These are phyloP conservation scores for Pristionchus exspectatus DNA, from an alignment of 2,888 invertebrate genomes.

Conservation along the genomic window DNA sequence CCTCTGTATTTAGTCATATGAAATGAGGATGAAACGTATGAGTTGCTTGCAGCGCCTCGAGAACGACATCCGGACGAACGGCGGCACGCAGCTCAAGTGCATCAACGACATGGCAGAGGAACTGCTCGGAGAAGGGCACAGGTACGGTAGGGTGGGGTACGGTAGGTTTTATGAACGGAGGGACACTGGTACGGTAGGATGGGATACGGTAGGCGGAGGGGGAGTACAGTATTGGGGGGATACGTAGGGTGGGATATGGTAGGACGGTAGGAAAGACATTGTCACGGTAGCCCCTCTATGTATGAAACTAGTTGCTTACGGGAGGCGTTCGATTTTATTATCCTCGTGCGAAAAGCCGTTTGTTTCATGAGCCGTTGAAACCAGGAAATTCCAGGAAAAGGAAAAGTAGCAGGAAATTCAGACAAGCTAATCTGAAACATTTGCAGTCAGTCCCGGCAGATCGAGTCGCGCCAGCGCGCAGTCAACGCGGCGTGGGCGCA, in stretches of 20 bases:
- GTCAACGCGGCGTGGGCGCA: slow-evolving; percentile 86
- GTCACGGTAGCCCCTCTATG: no score
- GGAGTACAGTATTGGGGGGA: no score
- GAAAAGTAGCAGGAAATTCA: no score
- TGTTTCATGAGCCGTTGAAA: neutral
- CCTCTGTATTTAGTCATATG: no score
- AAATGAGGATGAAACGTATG: neutral
- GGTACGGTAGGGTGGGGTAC: slow-evolving; percentile 81
- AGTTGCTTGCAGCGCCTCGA: slow-evolving; percentile 87
- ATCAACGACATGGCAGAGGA: slow-evolving; percentile 91
- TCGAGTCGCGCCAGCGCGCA: slow-evolving; percentile 87
- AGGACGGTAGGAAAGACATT: no score
- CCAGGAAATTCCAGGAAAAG: neutral
- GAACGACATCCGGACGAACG: slow-evolving; percentile 91
- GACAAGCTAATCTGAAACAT: neutral
- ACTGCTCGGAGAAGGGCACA: slow-evolving; percentile 89
- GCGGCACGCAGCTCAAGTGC: slow-evolving; percentile 89
- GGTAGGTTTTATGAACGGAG: no score
- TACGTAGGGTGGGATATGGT: no score
- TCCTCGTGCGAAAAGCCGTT: no score
- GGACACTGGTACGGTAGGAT: no score
- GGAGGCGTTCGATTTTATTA: no score
- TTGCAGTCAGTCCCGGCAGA: slow-evolving; percentile 84
- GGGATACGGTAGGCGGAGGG: no score
- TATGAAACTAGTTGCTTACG: no score